Evolutionary conservation across 1,140 invertebrate genomes (phyloP).

Genomic region (Bombus difficillimus): DNA sequence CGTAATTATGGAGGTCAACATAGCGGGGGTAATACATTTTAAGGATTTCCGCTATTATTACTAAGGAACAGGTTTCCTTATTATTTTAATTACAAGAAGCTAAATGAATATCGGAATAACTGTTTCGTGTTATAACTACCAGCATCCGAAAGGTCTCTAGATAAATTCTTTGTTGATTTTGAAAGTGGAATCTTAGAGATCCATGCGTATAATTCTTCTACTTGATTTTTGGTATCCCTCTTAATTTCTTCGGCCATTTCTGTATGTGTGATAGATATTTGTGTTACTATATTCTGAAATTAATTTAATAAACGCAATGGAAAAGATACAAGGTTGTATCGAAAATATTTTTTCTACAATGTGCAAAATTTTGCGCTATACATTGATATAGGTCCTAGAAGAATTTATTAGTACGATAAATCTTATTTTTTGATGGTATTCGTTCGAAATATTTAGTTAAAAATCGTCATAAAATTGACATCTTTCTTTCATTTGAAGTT

Average conservation of each 20-base stretch:
- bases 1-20: conserved; percentile 88
- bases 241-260: conserved; percentile 41
- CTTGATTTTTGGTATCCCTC: conserved; percentile 22
- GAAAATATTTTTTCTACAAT: conserved; percentile 25
- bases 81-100: conserved; percentile 3
- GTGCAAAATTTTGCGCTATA: background rate
- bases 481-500: conserved; percentile 18
- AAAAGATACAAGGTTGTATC: background rate
- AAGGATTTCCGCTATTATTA: conserved; percentile 87
- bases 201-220: conserved; percentile 83
- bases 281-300: background rate
- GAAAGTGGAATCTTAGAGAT: conserved; percentile 85
- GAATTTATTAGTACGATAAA: background rate
- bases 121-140: conserved; percentile 74
- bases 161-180: conserved; percentile 84
- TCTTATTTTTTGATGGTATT: background rate
- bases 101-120: background rate
- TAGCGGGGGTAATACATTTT: conserved; percentile 86
- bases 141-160: conserved; percentile 87
- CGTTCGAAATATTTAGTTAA: background rate
- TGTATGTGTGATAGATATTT: background rate
- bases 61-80: conserved; percentile 64
- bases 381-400: background rate
- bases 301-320: background rate
- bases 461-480: conserved; percentile 4